Base-by-base conservation (phyloP, 2,888 invertebrate species). In the Sepiola atlantica region DNA sequence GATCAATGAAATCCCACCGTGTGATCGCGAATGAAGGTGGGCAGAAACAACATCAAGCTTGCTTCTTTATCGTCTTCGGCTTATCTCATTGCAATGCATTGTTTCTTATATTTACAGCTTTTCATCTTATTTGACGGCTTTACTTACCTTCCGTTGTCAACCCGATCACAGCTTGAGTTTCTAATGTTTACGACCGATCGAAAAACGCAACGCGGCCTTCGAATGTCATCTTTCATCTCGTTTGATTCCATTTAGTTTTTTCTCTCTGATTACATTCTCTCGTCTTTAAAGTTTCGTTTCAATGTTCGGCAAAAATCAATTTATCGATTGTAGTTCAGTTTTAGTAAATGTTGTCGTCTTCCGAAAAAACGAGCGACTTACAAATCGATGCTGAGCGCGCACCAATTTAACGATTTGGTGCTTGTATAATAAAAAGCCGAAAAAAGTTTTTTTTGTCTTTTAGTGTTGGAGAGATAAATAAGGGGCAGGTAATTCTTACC, bases 231-330 rank as follows among this genome's bases (percentile, higher is more conserved):
- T 32, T 32, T 32, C 77, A 77, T 77, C 77, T 77, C 45, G 45
- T 45, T 45, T 45, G 8, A 45, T 45, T 45, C n/a, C n/a, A 77
- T 32, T 77, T 77, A 14, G 2, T 77, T 77, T 77, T 77, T 1
- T 20, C n/a, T 16, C 18, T 32, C n/a, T 77, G n/a, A n/a, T 32
- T n/a, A n/a, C n/a, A 77, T 4, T n/a, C 32, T n/a, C 14, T 77
- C n/a, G 16, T 77, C 77, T 77, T 77, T 77, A 77, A 77, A 77
- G 32, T 77, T 32, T 77, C 77, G 77, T n/a, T 77, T 77, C 32
- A n/a, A 77, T 32, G n/a, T n/a, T 77, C 32, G 77, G 77, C n/a
- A 77, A 77, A 77, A 77, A 77, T 77, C 77, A 77, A 77, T 77
- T 77, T 77, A 77, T 77, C 32, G 77, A 77, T 77, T 77, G n/a